These are phyloP conservation scores for Oryctolagus cuniculus DNA, from an alignment of 2,113 vertebrate species.

Conservation along the genomic window DNA sequence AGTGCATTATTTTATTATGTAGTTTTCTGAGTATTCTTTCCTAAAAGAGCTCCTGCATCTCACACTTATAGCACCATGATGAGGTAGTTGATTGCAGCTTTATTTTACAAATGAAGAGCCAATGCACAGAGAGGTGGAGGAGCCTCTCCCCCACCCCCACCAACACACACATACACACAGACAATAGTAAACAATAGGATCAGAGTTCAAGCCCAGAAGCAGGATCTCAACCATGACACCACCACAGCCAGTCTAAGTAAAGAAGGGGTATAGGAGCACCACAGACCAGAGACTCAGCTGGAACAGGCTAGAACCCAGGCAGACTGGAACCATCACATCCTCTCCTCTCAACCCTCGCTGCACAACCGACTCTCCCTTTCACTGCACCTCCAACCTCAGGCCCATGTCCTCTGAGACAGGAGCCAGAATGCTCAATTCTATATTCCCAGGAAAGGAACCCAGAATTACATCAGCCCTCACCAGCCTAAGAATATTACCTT, in stretches of 20 bases:
- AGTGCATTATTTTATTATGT: accelerated
- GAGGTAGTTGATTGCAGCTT: background rate
- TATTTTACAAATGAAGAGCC: background rate
- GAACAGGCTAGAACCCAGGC: background rate
- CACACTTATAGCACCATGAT: background rate
- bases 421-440: background rate
- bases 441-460: background rate
- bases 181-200: background rate
- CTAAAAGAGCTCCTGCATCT: background rate
- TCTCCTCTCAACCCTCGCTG: background rate
- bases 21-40: background rate
- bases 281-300: background rate
- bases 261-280: background rate
- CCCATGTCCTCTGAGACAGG: background rate
- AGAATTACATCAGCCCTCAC: too few species aligned
- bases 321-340: background rate
- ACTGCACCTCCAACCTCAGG: background rate
- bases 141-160: background rate
- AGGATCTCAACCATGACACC: background rate
- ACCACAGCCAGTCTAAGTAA: background rate
- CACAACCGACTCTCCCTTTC: background rate
- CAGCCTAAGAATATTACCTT: background rate
- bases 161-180: accelerated
- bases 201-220: background rate
- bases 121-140: background rate